These are phyloP conservation scores for Hirtodrosophila cameraria DNA, from an alignment of 2,888 invertebrate species.

Conservation along the genomic window DNA sequence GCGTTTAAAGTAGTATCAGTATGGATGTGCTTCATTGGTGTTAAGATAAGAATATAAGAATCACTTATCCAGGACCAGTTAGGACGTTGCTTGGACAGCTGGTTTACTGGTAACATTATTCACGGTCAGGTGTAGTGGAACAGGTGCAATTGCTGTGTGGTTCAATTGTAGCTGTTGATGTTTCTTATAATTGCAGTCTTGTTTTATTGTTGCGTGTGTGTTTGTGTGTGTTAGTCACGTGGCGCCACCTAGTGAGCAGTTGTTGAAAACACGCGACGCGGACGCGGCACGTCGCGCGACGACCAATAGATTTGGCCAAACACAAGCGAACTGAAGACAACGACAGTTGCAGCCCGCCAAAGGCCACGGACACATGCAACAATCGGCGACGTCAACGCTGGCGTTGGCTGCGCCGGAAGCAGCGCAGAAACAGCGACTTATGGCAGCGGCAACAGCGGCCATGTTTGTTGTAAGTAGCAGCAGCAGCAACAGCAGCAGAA, in stretches of 20 bases:
- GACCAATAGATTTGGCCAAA: constrained; percentile 77
- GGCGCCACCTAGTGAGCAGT: constrained; percentile 58
- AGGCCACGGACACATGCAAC: constrained; percentile 73
- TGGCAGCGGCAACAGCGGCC: constrained; percentile 44
- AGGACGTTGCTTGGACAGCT: no score
- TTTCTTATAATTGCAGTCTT: constrained; percentile 14
- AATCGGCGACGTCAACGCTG: constrained; percentile 51
- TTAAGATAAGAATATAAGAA: no score
- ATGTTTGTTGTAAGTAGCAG: constrained; percentile 68
- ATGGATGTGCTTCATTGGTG: no score
- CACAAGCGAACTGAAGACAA: constrained; percentile 74
- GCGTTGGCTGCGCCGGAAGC: constrained; percentile 47
- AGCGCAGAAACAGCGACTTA: constrained; percentile 63
- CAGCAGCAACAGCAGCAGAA: constrained; percentile 39
- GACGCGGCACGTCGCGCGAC: constrained; percentile 66
- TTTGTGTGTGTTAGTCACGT: constrained; percentile 22
- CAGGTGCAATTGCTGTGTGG: neutral
- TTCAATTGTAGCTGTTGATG: constrained; percentile 13
- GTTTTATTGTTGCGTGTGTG: constrained; percentile 4
- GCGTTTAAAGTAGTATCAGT: no score
- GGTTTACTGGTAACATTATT: no score
- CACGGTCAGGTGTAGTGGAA: neutral
- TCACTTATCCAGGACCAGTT: no score
- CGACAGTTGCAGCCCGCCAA: constrained; percentile 72
- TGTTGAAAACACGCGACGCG: constrained; percentile 40